Percentiles rank a stretch among this genome's conserved stretches.
Evolutionary conservation across 2,888 invertebrate species (phyloP).

Genomic region (Drosophila siamana): DNA sequence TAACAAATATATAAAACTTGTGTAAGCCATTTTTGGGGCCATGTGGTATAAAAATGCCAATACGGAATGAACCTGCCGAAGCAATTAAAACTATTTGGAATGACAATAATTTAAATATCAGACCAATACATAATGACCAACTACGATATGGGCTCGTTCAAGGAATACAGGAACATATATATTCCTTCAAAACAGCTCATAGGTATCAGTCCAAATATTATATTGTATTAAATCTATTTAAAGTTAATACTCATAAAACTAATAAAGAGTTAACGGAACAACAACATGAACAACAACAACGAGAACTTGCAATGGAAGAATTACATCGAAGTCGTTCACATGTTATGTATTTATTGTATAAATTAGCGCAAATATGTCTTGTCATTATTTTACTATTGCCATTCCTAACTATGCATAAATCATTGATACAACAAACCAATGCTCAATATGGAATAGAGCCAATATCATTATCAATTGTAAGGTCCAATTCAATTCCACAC

Average conservation of each 20-base stretch:
- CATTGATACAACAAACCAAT: conserved; percentile 38
- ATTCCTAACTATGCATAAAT: conserved; percentile 42
- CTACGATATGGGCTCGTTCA: conserved; percentile 2
- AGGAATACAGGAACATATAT: neutral
- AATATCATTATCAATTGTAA: conserved; percentile 20
- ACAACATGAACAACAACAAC: neutral
- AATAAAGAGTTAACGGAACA: neutral
- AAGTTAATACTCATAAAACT: neutral
- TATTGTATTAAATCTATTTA: conserved; percentile 11
- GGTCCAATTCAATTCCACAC: conserved; percentile 3
- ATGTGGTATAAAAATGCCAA: conserved; percentile 64
- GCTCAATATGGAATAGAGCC: conserved; percentile 29
- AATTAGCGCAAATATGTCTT: conserved; percentile 55
- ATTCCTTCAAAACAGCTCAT: neutral
- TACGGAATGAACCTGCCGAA: conserved; percentile 44
- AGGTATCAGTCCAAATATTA: conserved; percentile 4
- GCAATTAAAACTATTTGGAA: conserved; percentile 36
- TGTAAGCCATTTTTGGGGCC: conserved; percentile 36
- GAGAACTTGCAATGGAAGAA: neutral
- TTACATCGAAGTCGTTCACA: conserved; percentile 6
- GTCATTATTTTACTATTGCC: conserved; percentile 53
- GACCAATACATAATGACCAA: conserved; percentile 2
- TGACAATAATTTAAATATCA: conserved; percentile 16
- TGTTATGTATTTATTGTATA: conserved; percentile 38
- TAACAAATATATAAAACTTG: neutral